Percentiles rank a stretch among this genome's conserved stretches.
Conservation (phyloP, 2,797 vertebrate species). For the Dryobates pubescens region DNA sequence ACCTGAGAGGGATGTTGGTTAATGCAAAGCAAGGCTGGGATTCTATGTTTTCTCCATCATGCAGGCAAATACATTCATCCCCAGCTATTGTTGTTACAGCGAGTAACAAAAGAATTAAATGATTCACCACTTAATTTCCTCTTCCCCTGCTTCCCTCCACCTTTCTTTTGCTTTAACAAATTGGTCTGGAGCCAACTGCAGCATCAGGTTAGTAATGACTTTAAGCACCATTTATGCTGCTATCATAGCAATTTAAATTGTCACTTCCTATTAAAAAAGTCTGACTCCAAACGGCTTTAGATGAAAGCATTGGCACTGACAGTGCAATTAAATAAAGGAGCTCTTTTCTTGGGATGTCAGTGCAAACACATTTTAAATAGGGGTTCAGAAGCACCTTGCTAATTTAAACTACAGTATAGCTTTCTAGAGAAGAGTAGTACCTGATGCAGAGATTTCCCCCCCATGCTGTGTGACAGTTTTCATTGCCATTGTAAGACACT, state of each 20-base stretch:
- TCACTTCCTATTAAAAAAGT: conserved; percentile 85
- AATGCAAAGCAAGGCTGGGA: neutral
- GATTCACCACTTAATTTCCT: conserved; percentile 72
- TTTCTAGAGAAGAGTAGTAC: conserved; percentile 80
- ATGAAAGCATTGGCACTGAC: conserved; percentile 76
- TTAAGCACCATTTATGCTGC: conserved; percentile 78
- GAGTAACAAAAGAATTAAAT: conserved; percentile 72
- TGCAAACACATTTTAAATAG: conserved; percentile 79
- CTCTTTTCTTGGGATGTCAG: conserved; percentile 80
- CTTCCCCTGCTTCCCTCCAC: conserved; percentile 61
- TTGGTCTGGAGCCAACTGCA: conserved; percentile 78
- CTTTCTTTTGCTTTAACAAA: conserved; percentile 77
- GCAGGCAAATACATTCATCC: conserved; percentile 52
- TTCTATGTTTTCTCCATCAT: neutral
- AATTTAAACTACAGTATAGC: conserved; percentile 85
- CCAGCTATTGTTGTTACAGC: conserved; percentile 62
- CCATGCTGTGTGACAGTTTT: conserved; percentile 64
- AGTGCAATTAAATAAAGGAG: conserved; percentile 80
- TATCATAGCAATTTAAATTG: conserved; percentile 80
- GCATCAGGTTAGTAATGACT: conserved; percentile 77
- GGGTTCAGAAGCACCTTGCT: conserved; percentile 77
- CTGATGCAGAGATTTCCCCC: conserved; percentile 54
- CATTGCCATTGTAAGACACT: conserved; percentile 62
- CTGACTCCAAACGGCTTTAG: conserved; percentile 78
- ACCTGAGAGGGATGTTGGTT: neutral